These are phyloP conservation scores for Cinclus cinclus DNA, from an alignment of 2,113 vertebrate species.

Conservation along the genomic window DNA sequence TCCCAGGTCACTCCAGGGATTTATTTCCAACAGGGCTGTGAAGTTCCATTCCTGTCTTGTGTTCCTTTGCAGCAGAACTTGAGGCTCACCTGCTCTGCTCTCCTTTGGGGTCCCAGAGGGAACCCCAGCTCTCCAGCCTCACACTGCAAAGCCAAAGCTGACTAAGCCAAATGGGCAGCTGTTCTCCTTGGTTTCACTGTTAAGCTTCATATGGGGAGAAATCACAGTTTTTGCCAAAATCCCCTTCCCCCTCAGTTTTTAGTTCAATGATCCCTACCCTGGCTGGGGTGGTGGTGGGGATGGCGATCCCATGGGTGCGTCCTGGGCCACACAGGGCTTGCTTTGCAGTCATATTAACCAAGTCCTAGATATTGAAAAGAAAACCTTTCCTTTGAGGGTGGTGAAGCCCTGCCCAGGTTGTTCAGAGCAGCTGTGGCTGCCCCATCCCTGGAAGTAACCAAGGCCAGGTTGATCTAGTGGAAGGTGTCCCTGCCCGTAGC, in stretches of 20 bases:
- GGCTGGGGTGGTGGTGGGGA: background rate
- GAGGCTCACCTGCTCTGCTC: background rate
- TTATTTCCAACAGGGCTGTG: background rate
- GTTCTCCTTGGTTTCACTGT: background rate
- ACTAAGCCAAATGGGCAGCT: background rate
- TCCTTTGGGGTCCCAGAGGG: background rate
- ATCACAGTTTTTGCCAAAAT: background rate
- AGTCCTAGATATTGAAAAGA: background rate
- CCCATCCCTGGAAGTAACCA: background rate
- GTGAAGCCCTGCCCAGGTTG: background rate
- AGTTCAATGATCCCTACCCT: background rate
- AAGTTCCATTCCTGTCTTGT: background rate
- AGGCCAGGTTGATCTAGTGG: background rate
- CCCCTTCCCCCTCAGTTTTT: background rate
- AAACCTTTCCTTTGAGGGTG: background rate
- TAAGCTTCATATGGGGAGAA: rapidly evolving
- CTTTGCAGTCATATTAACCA: background rate
- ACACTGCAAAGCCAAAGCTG: background rate
- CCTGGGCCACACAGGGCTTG: background rate
- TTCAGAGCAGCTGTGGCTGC: background rate
- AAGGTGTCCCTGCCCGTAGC: background rate
- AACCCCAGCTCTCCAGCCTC: background rate
- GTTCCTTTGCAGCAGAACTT: background rate
- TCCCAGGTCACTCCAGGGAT: background rate
- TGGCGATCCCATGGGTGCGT: background rate